Evolutionary conservation across 2,113 vertebrate genomes (phyloP).

Genomic region (Lycaon pictus): DNA sequence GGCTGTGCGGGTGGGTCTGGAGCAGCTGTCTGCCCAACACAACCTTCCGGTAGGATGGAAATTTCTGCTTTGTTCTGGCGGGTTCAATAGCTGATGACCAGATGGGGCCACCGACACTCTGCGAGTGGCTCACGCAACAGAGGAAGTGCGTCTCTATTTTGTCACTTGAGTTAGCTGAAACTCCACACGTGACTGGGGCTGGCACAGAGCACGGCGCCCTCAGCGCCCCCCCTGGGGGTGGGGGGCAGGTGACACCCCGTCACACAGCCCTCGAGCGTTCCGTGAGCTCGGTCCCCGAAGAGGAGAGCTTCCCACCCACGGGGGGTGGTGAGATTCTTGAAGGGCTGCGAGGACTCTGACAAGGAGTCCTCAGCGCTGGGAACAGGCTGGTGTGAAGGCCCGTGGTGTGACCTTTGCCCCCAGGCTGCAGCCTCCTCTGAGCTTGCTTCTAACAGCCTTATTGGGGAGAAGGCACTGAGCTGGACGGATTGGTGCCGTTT

Average conservation of each 20-base stretch:
- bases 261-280: neutral
- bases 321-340: neutral
- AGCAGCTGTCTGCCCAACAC: neutral
- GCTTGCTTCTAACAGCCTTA: neutral
- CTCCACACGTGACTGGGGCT: neutral
- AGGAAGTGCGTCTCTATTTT: neutral
- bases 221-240: neutral
- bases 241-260: neutral
- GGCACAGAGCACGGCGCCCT: neutral
- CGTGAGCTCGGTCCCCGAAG: neutral
- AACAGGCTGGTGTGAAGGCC: neutral
- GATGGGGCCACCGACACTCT: neutral
- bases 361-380: neutral
- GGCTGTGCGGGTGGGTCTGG: neutral
- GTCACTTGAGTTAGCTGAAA: neutral
- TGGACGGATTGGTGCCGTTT: neutral
- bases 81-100: neutral
- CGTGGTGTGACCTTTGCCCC: neutral
- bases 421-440: neutral
- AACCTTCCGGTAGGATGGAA: neutral
- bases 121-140: neutral
- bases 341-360: neutral
- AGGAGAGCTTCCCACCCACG: neutral
- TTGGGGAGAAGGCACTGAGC: neutral
- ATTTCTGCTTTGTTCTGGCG: neutral